These are phyloP conservation scores for Halcyon malimbica DNA, from an alignment of 2,113 vertebrate species.

Conservation along the genomic window DNA sequence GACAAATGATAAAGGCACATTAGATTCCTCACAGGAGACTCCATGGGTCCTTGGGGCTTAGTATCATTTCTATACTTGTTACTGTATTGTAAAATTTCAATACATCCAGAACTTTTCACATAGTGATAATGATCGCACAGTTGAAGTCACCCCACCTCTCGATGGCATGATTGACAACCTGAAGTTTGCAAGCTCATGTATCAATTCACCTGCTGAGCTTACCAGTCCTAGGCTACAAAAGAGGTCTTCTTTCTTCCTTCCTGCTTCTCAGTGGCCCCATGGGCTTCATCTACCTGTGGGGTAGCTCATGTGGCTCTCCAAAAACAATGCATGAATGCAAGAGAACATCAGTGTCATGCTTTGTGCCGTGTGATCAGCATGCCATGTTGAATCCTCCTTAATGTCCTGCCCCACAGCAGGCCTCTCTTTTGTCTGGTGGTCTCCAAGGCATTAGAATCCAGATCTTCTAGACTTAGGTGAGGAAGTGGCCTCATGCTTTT, in stretches of 20 bases:
- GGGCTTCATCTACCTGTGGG: background rate
- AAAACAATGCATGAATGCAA: background rate
- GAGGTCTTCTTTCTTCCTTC: background rate
- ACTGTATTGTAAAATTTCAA: background rate
- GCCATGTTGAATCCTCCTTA: background rate
- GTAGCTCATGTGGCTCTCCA: background rate
- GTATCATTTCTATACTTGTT: background rate
- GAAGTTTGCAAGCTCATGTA: background rate
- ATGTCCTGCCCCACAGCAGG: background rate
- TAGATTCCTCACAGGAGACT: background rate
- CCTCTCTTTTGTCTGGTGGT: background rate
- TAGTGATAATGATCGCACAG: fast-evolving
- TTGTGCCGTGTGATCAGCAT: background rate
- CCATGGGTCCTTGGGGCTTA: background rate
- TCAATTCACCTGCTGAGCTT: background rate
- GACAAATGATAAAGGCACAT: fast-evolving
- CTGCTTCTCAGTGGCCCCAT: background rate
- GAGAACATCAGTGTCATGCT: background rate
- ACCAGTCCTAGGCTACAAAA: background rate
- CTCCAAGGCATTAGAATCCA: background rate
- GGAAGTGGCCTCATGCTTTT: background rate
- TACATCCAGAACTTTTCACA: background rate
- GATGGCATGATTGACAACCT: background rate
- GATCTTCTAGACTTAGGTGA: background rate
- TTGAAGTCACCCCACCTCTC: background rate